Evolutionary conservation across 2,888 invertebrate species (phyloP).

Genomic region (Hylaea fasciaria): DNA sequence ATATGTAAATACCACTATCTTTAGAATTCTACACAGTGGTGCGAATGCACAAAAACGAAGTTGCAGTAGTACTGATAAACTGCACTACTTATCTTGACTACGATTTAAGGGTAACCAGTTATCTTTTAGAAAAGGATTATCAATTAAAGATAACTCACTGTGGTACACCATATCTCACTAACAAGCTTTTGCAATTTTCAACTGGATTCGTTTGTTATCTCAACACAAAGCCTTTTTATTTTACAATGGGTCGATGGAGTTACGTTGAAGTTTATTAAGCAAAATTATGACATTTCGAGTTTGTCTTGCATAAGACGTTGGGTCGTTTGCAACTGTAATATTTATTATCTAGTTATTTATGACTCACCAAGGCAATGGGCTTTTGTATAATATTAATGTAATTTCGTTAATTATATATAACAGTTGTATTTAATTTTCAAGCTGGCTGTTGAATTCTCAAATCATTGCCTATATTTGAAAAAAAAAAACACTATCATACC

Average conservation of each 20-base stretch:
- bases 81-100: constrained; percentile 26
- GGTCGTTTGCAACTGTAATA: background rate
- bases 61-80: constrained; percentile 24
- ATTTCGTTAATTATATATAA: no score
- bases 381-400: background rate
- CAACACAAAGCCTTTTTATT: background rate
- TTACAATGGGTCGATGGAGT: constrained; percentile 1
- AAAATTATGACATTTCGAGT: constrained; percentile 13
- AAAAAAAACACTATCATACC: no score
- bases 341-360: background rate
- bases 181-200: constrained; percentile 41
- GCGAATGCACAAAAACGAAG: constrained; percentile 27
- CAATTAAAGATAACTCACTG: constrained; percentile 34
- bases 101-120: constrained; percentile 37
- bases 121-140: constrained; percentile 37
- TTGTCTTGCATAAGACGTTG: constrained; percentile 10
- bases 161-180: constrained; percentile 39
- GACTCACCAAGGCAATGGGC: background rate
- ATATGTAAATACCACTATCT: constrained; percentile 31
- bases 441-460: no score
- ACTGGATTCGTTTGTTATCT: constrained; percentile 4
- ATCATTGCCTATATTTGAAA: no score
- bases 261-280: no score
- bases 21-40: constrained; percentile 22
- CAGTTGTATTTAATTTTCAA: no score